Evolutionary conservation across 2,797 vertebrate genomes (phyloP).

Genomic region (Lacerta agilis): DNA sequence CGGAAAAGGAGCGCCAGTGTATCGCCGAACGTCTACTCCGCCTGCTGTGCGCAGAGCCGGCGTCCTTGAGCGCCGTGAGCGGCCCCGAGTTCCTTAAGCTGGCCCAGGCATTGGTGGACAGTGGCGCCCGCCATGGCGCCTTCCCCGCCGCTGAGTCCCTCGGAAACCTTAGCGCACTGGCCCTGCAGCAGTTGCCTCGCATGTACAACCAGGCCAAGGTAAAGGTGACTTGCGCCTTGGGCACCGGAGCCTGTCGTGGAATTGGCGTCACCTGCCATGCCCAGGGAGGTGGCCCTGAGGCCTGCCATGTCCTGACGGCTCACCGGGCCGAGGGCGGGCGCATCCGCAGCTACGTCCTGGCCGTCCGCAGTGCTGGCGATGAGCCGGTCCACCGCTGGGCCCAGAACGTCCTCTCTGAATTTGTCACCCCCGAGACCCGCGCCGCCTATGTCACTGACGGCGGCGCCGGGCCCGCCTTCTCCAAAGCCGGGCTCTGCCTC

Average conservation of each 20-base stretch:
- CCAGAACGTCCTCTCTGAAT: slow-evolving; percentile 97
- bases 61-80: slow-evolving; percentile 38
- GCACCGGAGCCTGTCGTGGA: slow-evolving; percentile 92
- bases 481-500: slow-evolving; percentile 91
- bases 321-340: slow-evolving; percentile 95
- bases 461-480: slow-evolving; percentile 85
- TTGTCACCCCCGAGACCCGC: slow-evolving; percentile 98
- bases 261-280: slow-evolving; percentile 97
- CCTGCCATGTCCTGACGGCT: slow-evolving; percentile 94
- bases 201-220: slow-evolving; percentile 99
- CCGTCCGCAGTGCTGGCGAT: slow-evolving; percentile 90
- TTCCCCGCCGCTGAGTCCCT: slow-evolving; percentile 95
- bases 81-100: slow-evolving; percentile 96
- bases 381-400: slow-evolving; percentile 98
- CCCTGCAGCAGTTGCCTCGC: slow-evolving; percentile 94
- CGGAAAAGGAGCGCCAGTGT: too few relatives aligned
- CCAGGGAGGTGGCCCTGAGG: slow-evolving; percentile 89
- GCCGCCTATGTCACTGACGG: slow-evolving; percentile 96
- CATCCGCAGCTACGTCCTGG: slow-evolving; percentile 94
- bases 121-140: slow-evolving; percentile 94
- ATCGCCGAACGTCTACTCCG: too few relatives aligned
- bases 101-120: slow-evolving; percentile 97
- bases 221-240: slow-evolving; percentile 96
- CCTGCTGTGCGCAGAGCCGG: too few relatives aligned
- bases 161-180: slow-evolving; percentile 95